phyloP scores from a whole-genome alignment of 2,113 vertebrate genomes.

The Gadus chalcogrammus region DNA sequence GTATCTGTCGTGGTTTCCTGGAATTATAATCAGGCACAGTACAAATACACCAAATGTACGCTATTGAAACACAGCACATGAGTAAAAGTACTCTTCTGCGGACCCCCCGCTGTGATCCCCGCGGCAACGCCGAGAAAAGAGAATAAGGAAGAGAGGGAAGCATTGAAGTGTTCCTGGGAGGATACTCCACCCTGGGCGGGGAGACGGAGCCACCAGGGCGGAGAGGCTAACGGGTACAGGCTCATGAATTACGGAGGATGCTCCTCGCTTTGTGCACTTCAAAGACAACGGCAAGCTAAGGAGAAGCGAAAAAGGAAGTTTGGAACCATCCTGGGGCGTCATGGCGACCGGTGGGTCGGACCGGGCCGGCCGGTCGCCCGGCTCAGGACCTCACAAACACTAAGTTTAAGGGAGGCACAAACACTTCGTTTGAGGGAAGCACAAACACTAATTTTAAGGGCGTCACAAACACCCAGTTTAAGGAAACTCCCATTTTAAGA shows the following conservation, averaged over 20 bases:
- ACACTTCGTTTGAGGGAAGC: too few species aligned
- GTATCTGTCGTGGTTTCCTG: too few species aligned
- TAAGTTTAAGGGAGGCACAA: background rate
- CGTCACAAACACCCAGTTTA: background rate
- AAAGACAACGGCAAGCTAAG: slow-evolving; percentile 45
- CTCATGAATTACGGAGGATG: slow-evolving; percentile 38
- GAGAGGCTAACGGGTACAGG: slow-evolving; percentile 32
- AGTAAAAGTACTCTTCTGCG: too few species aligned
- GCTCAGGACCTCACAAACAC: too few species aligned
- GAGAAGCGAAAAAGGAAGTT: slow-evolving; percentile 12
- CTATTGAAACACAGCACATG: too few species aligned
- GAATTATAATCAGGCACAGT: too few species aligned
- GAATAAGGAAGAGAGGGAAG: background rate
- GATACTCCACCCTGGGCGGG: slow-evolving; percentile 42
- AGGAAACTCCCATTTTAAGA: too few species aligned
- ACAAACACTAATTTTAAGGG: too few species aligned
- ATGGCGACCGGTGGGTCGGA: slow-evolving; percentile 48
- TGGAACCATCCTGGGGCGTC: slow-evolving; percentile 53
- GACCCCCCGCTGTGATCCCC: background rate
- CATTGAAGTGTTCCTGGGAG: slow-evolving; percentile 43
- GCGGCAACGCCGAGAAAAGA: slow-evolving; percentile 28
- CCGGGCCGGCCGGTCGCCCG: background rate
- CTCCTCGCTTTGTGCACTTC: slow-evolving; percentile 43
- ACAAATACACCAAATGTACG: too few species aligned
- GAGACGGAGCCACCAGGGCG: background rate